Conservation (phyloP, 2,797 vertebrate species). For the Sebastes minor region DNA sequence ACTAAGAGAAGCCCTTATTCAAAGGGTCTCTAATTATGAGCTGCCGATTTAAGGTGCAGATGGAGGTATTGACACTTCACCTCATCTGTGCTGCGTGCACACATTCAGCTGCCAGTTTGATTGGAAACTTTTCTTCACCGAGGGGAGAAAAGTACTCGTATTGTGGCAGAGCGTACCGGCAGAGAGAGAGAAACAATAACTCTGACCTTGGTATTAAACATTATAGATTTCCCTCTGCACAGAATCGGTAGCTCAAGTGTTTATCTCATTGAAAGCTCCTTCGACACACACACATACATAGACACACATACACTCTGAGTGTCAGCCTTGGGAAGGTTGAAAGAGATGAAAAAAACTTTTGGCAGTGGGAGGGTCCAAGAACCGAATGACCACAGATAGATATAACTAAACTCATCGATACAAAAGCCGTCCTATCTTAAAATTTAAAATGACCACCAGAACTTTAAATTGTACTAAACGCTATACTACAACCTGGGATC, state of each 20-base stretch:
- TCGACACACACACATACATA: background rate
- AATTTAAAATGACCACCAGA: background rate
- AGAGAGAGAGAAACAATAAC: constrained; percentile 19
- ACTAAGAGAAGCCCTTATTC: background rate
- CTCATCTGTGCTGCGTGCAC: background rate
- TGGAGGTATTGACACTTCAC: constrained; percentile 30
- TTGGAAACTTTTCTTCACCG: constrained; percentile 26
- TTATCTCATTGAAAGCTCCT: constrained; percentile 43
- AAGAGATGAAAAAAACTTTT: background rate
- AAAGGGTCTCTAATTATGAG: constrained; percentile 4
- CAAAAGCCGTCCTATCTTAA: background rate
- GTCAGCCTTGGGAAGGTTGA: constrained; percentile 16
- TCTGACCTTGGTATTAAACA: constrained; percentile 49
- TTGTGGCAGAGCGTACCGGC: constrained; percentile 4
- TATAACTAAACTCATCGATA: background rate
- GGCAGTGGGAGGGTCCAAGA: background rate
- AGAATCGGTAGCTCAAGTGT: constrained; percentile 57
- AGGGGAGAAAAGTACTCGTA: background rate
- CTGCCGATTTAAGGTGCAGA: background rate
- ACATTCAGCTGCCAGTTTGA: constrained; percentile 11
- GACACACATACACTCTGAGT: background rate
- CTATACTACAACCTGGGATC: rapidly evolving
- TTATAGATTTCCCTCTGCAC: constrained; percentile 41
- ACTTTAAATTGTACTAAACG: background rate
- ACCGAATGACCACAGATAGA: background rate